Percentiles rank a stretch among this genome's conserved stretches.
Evolutionary conservation across 2,113 vertebrate species (phyloP).

Genomic region (Chionomys nivalis): DNA sequence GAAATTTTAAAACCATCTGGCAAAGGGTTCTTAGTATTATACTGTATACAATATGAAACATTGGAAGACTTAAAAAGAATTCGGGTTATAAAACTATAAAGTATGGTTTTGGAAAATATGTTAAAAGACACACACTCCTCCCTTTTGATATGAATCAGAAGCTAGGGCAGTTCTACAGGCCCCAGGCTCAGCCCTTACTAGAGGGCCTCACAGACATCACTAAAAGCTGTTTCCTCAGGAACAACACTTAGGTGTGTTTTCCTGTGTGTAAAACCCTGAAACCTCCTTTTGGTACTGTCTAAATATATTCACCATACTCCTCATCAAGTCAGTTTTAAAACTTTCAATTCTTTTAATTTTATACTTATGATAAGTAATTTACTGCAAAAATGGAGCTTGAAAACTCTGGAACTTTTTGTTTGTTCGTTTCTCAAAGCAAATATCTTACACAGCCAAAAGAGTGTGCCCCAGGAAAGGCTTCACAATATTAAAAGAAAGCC

Average conservation of each 20-base stretch:
- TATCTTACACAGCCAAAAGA: not conserved
- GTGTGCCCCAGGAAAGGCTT: not conserved
- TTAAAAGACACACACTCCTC: not conserved
- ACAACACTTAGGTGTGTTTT: not conserved
- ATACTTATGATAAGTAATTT: conserved; percentile 14
- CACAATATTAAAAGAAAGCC: not conserved
- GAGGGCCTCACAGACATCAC: no score
- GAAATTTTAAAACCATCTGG: not conserved
- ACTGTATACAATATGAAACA: not conserved
- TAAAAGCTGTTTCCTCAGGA: not conserved
- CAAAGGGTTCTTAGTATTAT: not conserved
- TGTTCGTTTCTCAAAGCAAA: conserved; percentile 11
- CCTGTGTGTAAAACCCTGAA: not conserved
- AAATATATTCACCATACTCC: not conserved
- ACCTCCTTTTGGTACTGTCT: not conserved
- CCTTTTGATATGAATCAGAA: not conserved
- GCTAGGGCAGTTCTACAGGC: no score
- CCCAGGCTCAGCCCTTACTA: no score
- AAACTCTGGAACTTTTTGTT: not conserved
- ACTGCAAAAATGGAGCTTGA: not conserved
- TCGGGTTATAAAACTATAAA: not conserved
- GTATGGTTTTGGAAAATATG: not conserved
- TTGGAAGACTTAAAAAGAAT: not conserved
- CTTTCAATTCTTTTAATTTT: not conserved
- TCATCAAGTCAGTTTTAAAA: not conserved